A percentile compares a stretch with the other conserved stretches of the same genome.
Evolutionary conservation across 53 echinoderm and acorn worm species (phyloP).

Genomic region (Stichopus horrens): DNA sequence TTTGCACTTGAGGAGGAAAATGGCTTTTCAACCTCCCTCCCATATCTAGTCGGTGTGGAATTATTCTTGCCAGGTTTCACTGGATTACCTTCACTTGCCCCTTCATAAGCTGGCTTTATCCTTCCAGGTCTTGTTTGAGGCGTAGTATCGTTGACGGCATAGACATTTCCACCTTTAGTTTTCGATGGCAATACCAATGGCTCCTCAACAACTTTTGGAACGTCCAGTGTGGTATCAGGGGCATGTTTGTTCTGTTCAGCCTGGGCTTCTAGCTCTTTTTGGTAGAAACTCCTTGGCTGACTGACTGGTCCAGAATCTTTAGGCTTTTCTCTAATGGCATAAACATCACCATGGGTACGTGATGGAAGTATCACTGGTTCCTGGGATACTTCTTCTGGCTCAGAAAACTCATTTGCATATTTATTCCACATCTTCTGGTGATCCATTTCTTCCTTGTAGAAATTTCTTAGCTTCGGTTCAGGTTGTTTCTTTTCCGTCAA

Average conservation of each 20-base stretch:
- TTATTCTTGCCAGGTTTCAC: no score
- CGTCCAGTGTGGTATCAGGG: neutral
- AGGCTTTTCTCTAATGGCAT: constrained; percentile 28
- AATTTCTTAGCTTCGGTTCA: constrained; percentile 21
- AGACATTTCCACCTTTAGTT: constrained; percentile 3
- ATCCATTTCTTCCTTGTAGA: constrained; percentile 31
- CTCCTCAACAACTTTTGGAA: constrained; percentile 5
- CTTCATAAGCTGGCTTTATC: constrained; percentile 35
- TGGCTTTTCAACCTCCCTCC: neutral
- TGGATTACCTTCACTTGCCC: neutral
- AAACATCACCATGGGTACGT: constrained; percentile 1
- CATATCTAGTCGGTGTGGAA: neutral
- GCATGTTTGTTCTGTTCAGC: constrained; percentile 33
- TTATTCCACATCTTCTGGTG: constrained; percentile 39
- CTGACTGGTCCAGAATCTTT: neutral
- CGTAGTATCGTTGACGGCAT: neutral
- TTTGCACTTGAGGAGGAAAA: neutral
- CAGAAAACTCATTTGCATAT: neutral
- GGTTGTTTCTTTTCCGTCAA: neutral
- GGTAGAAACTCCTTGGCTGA: constrained; percentile 1
- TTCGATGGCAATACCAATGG: constrained; percentile 25
- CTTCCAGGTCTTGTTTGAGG: constrained; percentile 22
- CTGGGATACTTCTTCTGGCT: constrained; percentile 21
- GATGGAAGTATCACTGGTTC: constrained; percentile 28
- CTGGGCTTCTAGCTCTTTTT: constrained; percentile 31